A percentile compares a stretch with the other conserved stretches of the same genome.
These are phyloP conservation scores for Fissipunctia ypsillon DNA, from an alignment of 2,888 invertebrate species.

Conservation along the genomic window DNA sequence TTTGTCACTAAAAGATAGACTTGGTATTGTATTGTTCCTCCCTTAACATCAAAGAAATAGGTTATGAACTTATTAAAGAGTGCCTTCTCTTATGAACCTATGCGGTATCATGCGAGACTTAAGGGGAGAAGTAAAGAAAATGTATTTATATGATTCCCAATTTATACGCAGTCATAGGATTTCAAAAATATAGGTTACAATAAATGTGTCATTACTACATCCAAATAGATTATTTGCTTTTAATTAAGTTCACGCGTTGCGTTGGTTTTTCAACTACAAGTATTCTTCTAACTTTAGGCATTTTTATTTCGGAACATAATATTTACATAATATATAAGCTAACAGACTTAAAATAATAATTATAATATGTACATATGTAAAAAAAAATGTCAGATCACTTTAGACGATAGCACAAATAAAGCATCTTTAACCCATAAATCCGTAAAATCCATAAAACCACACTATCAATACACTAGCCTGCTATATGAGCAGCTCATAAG, in stretches of 20 bases:
- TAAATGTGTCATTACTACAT: neutral
- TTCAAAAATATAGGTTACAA: neutral
- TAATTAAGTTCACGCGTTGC: neutral
- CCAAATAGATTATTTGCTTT: rapidly evolving
- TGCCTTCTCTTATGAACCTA: too few relatives aligned
- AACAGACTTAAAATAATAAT: too few relatives aligned
- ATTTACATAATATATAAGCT: too few relatives aligned
- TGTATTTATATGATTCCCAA: neutral
- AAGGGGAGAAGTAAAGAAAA: too few relatives aligned
- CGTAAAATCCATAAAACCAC: conserved; percentile 13
- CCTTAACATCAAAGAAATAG: neutral
- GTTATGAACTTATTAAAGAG: neutral
- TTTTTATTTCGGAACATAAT: too few relatives aligned
- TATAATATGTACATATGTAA: too few relatives aligned
- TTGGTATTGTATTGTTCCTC: neutral
- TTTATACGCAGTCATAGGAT: neutral
- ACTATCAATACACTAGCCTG: conserved; percentile 41
- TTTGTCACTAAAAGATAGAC: neutral
- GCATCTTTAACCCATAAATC: conserved; percentile 7
- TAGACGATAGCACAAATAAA: neutral
- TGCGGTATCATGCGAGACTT: too few relatives aligned
- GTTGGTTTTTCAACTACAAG: too few relatives aligned
- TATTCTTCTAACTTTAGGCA: too few relatives aligned
- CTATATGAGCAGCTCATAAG: conserved; percentile 29
- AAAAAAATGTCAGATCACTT: too few relatives aligned